A percentile compares a stretch with the other conserved stretches of the same genome.
These are phyloP conservation scores for Sarcophaga variegata DNA, from an alignment of 2,888 invertebrate genomes.

Conservation along the genomic window DNA sequence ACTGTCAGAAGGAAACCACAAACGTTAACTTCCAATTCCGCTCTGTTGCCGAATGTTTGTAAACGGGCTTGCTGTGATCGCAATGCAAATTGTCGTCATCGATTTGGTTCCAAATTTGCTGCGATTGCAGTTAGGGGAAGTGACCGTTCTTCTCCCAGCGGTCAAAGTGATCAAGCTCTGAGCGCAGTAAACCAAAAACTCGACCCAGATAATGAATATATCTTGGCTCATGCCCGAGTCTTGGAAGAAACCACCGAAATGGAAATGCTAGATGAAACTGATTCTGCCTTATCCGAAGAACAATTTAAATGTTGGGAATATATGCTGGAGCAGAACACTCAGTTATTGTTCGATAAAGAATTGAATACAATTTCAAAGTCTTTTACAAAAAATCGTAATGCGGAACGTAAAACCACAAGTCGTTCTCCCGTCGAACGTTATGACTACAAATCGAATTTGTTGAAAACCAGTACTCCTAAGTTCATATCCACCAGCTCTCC, in stretches of 20 bases:
- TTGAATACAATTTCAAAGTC: constrained; percentile 89
- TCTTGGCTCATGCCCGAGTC: constrained; percentile 78
- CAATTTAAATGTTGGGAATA: constrained; percentile 97
- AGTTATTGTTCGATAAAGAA: constrained; percentile 93
- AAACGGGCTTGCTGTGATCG: constrained; percentile 86
- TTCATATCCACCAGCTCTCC: constrained; percentile 88
- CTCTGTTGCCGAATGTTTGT: constrained; percentile 78
- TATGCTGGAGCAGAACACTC: constrained; percentile 95
- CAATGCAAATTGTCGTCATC: constrained; percentile 78
- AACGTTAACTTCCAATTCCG: constrained; percentile 69
- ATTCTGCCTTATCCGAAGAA: constrained; percentile 88
- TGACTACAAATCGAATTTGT: constrained; percentile 77
- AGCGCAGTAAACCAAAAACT: constrained; percentile 73
- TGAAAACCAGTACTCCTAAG: constrained; percentile 80
- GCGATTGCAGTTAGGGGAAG: constrained; percentile 80
- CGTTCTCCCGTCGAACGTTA: constrained; percentile 71
- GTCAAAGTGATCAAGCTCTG: constrained; percentile 89
- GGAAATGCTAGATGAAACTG: constrained; percentile 84
- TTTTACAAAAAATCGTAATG: constrained; percentile 81
- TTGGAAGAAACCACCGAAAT: constrained; percentile 84
- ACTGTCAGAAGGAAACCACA: constrained; percentile 86
- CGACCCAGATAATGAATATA: constrained; percentile 78
- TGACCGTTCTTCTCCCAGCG: constrained; percentile 92
- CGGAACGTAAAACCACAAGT: constrained; percentile 65
- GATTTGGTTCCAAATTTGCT: constrained; percentile 74